phyloP scores from a whole-genome alignment of 1,140 invertebrate species.

The Bombus picipes region DNA sequence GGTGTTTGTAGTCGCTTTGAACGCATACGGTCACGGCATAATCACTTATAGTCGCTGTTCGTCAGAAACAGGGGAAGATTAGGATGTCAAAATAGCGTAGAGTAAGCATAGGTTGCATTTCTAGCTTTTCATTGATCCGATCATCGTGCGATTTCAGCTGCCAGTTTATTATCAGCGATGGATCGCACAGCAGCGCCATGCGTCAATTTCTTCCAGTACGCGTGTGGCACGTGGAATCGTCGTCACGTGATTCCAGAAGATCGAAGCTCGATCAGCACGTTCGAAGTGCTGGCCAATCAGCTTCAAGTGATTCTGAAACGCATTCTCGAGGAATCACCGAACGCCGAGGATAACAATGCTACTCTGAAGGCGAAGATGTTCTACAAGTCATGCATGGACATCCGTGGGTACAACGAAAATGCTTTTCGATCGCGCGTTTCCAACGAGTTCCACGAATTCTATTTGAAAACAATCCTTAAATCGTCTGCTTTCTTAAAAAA shows the following conservation, averaged over 20 bases:
- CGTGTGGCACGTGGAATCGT: constrained; percentile 95
- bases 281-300: constrained; percentile 94
- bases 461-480: too few relatives aligned
- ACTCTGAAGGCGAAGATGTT: constrained; percentile 92
- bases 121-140: not conserved
- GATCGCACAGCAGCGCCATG: constrained; percentile 91
- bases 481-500: too few relatives aligned
- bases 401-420: constrained; percentile 87
- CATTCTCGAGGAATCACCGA: constrained; percentile 88
- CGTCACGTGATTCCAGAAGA: constrained; percentile 95
- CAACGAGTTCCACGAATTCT: not conserved
- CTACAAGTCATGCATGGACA: constrained; percentile 93
- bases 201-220: constrained; percentile 94
- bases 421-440: not conserved
- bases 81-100: too few relatives aligned
- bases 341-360: constrained; percentile 86
- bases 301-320: constrained; percentile 92
- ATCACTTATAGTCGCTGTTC: too few relatives aligned
- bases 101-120: too few relatives aligned
- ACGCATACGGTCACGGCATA: too few relatives aligned
- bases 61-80: too few relatives aligned
- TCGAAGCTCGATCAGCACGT: constrained; percentile 92
- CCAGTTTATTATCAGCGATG: constrained; percentile 93
- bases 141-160: constrained; percentile 84
- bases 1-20: not conserved